A percentile compares a stretch with the other conserved stretches of the same genome.
These are phyloP conservation scores for Cheilosia soror DNA, from an alignment of 2,888 invertebrate genomes.

Conservation along the genomic window DNA sequence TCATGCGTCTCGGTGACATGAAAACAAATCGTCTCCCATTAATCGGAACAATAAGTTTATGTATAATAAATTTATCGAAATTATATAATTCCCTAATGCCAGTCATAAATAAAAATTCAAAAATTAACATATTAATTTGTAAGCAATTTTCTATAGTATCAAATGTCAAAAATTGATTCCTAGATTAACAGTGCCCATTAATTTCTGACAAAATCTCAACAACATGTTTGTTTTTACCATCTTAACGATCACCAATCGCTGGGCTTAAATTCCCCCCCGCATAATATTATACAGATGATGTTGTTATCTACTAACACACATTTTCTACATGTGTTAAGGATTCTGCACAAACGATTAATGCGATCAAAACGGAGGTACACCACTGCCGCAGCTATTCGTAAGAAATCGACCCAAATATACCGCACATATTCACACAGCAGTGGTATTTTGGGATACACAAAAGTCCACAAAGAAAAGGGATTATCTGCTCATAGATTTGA, in stretches of 20 bases:
- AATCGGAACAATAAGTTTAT: conserved; percentile 49
- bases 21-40: conserved; percentile 62
- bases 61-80: conserved; percentile 61
- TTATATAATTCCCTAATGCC: conserved; percentile 58
- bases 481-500: conserved; percentile 70
- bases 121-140: conserved; percentile 73
- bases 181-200: conserved; percentile 57
- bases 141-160: conserved; percentile 66
- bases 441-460: conserved; percentile 48
- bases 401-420: conserved; percentile 18
- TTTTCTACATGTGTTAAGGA: conserved; percentile 61
- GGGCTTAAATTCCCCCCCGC: conserved; percentile 43
- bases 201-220: conserved; percentile 38
- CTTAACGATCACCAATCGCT: conserved; percentile 47
- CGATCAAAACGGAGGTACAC: conserved; percentile 32
- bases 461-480: conserved; percentile 72
- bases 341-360: conserved; percentile 50
- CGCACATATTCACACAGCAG: background rate
- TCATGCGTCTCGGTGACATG: conserved; percentile 60
- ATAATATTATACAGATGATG: background rate
- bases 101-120: conserved; percentile 43
- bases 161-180: conserved; percentile 62
- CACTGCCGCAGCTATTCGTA: conserved; percentile 42
- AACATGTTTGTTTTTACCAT: conserved; percentile 50
- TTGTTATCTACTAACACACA: conserved; percentile 36